These are phyloP conservation scores for Anaspis maculata DNA, from an alignment of 2,888 invertebrate genomes.

Conservation along the genomic window DNA sequence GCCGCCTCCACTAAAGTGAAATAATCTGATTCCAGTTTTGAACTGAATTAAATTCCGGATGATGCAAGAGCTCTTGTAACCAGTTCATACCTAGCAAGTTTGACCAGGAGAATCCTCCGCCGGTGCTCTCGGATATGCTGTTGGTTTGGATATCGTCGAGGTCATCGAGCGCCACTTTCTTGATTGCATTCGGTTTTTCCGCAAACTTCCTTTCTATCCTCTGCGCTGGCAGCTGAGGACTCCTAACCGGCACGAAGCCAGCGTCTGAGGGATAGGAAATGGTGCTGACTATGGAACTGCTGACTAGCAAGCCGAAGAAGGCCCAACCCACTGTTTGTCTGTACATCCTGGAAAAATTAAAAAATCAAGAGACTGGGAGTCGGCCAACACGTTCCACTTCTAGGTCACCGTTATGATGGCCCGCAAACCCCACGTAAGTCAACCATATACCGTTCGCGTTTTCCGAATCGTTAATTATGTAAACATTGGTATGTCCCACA, in stretches of 20 bases:
- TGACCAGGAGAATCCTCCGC: conserved; percentile 75
- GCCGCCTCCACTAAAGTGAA: no score
- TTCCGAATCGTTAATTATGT: conserved; percentile 6
- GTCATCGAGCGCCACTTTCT: conserved; percentile 78
- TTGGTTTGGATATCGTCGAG: conserved; percentile 75
- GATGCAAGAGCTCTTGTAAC: no score
- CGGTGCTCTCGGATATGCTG: conserved; percentile 57
- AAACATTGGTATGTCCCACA: no score
- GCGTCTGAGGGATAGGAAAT: conserved; percentile 51
- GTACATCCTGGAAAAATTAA: conserved; percentile 45
- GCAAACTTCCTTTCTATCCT: conserved; percentile 71
- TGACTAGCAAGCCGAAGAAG: conserved; percentile 60
- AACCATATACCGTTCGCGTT: no score
- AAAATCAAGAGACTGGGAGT: background rate
- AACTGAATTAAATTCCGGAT: no score
- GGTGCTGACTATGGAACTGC: conserved; percentile 58
- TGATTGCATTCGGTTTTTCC: conserved; percentile 81
- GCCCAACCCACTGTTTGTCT: conserved; percentile 61
- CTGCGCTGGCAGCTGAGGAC: conserved; percentile 39
- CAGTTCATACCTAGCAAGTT: conserved; percentile 76
- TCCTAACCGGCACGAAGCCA: conserved; percentile 21
- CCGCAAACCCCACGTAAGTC: no score
- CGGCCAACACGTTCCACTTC: conserved; percentile 13
- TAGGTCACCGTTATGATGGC: conserved; percentile 19
- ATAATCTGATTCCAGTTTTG: no score